A percentile compares a stretch with the other conserved stretches of the same genome.
Conservation (phyloP, 2,113 vertebrate genomes). For the Labeo catla region DNA sequence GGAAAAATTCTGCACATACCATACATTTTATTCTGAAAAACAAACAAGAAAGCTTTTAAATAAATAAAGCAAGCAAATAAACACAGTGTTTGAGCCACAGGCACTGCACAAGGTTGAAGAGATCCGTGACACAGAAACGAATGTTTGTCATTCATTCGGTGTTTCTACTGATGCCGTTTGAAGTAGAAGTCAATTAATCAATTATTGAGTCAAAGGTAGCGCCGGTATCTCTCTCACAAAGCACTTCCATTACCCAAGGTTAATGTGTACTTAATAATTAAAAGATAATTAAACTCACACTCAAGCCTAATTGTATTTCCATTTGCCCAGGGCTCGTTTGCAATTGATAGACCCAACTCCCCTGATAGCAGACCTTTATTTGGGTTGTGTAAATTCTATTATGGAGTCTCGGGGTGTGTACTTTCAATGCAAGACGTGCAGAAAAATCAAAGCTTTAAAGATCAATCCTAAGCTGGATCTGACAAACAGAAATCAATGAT, state of each 20-base stretch:
- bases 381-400: conserved; percentile 37
- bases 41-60: not conserved
- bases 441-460: conserved; percentile 40
- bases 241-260: conserved; percentile 70
- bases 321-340: conserved; percentile 50
- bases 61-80: not conserved
- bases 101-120: conserved; percentile 25
- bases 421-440: not conserved
- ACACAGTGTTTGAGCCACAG: not conserved
- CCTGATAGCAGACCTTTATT: conserved; percentile 35
- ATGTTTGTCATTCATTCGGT: conserved; percentile 42
- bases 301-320: conserved; percentile 62
- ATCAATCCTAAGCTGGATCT: conserved; percentile 31
- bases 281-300: conserved; percentile 64
- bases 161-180: conserved; percentile 55
- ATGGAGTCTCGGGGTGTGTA: conserved; percentile 10
- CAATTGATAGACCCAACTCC: conserved; percentile 34
- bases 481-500: conserved; percentile 53
- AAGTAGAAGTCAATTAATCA: conserved; percentile 60
- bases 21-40: not conserved
- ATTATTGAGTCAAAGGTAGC: conserved; percentile 60
- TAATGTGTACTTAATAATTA: conserved; percentile 73
- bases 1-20: not conserved
- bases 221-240: conserved; percentile 66
- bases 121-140: not conserved